Base-by-base conservation (phyloP, 2,888 invertebrate genomes). In the Thalpophila matura region DNA sequence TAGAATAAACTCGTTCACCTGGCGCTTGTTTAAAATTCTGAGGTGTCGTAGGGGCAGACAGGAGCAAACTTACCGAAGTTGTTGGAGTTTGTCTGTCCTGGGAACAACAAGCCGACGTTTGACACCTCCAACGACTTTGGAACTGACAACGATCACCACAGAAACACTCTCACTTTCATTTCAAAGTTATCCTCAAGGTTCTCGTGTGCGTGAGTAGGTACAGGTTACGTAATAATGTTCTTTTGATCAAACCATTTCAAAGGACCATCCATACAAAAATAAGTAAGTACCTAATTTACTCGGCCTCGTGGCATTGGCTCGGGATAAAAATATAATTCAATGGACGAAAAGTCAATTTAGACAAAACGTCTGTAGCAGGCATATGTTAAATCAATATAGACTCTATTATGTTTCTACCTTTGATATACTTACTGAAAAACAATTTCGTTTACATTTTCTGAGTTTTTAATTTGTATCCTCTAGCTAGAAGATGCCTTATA, bases 11-110 rank as follows among this genome's bases (percentile, higher is more conserved):
- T 87, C 83, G 82, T 90, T 90, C 90, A 88, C 86, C 89, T 90
- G 90, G 85, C 81, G 82, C 84, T 90, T 91, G 86, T 84, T 93
- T 91, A 91, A 92, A 90, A 92, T 92, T 91, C 91, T 86, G 84
- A 89, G 87, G 85, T 89, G 87, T 86, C 84, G 84, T 80, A 75
- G 80, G 82, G 83, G 78, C 83, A 81, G 85, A 84, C 87, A 82
- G 77, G 76, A 80, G 84, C 77, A 83, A 86, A 88, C 86, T 89
- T 87, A 82, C 71, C 69, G 62, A 88, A 89, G 82, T 89, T 88
- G 80, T 79, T 77, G 69, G 81, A 85, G 80, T 82, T 80, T 63
- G 76, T 62, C 82, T 83, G 83, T 81, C 86, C 82, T 77, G 86
- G 85, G 82, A 86, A 84, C 85, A 84, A 81, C 84, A 77, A 68